A percentile compares a stretch with the other conserved stretches of the same genome.
These are phyloP conservation scores for Eolophus roseicapilla DNA, from an alignment of 2,113 vertebrate genomes.

Conservation along the genomic window DNA sequence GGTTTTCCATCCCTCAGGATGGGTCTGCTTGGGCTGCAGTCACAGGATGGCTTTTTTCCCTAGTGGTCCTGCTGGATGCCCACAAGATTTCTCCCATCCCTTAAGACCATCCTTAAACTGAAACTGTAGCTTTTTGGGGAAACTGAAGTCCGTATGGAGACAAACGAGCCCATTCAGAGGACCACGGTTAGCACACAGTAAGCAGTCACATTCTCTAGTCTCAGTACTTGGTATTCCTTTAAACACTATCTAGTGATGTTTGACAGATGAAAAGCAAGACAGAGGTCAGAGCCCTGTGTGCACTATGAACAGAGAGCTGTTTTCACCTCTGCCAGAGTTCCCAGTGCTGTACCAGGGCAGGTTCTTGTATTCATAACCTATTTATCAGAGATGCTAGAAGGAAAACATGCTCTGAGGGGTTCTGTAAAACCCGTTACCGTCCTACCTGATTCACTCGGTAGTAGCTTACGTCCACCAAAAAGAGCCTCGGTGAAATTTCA, in stretches of 20 bases:
- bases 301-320: background rate
- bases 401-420: background rate
- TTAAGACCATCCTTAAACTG: background rate
- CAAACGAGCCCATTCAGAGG: background rate
- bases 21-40: background rate
- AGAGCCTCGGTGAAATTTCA: background rate
- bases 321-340: background rate
- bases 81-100: background rate
- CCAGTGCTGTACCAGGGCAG: background rate
- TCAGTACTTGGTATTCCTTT: background rate
- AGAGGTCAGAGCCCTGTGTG: background rate
- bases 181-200: background rate
- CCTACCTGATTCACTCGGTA: background rate
- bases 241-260: accelerated
- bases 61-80: background rate
- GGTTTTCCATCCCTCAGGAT: background rate
- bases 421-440: background rate
- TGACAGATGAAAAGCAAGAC: background rate
- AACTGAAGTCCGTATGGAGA: background rate
- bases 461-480: background rate
- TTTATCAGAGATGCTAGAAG: background rate
- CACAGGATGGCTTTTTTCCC: background rate
- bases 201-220: background rate
- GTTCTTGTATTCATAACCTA: background rate
- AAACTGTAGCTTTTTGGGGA: background rate